Evolutionary conservation across 2,113 vertebrate genomes (phyloP), one percentile per base, ranked within the genome.

Genomic region (Mystacornis crossleyi): DNA sequence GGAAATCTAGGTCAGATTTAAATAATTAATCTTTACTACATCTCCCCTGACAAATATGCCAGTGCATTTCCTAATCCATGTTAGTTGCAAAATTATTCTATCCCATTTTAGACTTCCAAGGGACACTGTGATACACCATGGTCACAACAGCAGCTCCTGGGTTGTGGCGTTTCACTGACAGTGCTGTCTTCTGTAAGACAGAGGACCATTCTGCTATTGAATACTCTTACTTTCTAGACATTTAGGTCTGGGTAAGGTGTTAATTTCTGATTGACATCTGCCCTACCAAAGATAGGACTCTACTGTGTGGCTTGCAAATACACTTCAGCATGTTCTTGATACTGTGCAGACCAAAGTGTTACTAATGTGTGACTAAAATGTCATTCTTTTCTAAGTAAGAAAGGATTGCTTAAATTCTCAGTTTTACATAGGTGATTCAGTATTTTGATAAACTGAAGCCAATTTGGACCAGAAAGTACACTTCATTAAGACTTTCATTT

Each of bases 1-100:
- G n/a, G 31, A 89, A 90, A 86, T 86, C 45, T 53, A 86, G 51
- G 83, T 84, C 77, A 93, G 25, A 78, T 81, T 90, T 95, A 86
- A 91, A 95, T 75, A 94, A 94, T 79, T 91, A 77, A 89, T 51
- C 36, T 51, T 89, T 71, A 18, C 11, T 62, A 24, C 20, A 62
- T 61, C 34, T 86, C 67, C 47, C 86, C 55, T 61, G 72, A 71
- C 42, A 95, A 83, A 71, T 28, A 77, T 0, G 2, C 21, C 18
- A 36, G 8, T 17, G 18, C 3, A 4, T 83, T 95, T 85, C 64
- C 74, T 75, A 82, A 85, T 69, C 53, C 36, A 14, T 8, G 10
- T 18, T 18, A 82, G 43, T 23, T n/a, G 40, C 57, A 93, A 71
- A 89, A 80, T 80, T 51, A n/a, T 75, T 72, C 70, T 73, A 51